Evolutionary conservation across 2,888 invertebrate species (phyloP), one percentile per base, ranked within the genome.

Genomic region (Hirtodrosophila histrioides): DNA sequence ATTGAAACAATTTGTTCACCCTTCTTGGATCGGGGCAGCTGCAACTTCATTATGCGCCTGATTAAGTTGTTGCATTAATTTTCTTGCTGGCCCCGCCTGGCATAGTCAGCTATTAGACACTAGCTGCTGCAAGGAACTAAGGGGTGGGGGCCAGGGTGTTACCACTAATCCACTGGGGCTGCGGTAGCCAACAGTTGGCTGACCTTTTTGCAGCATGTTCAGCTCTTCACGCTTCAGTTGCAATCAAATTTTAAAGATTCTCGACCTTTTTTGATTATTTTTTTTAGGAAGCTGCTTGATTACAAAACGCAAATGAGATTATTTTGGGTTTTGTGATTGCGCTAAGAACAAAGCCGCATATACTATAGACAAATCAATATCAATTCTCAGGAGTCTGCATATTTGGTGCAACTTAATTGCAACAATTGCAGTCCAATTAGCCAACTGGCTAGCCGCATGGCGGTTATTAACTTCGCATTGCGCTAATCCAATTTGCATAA

Each of bases 31-130:
- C 35, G 57, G n/a, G 4, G 58, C 55, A 44, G 48, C 51, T 60
- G 57, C 61, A 65, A 61, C 60, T 54, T 62, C 46, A 68, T 58
- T 78, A 54, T 65, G 53, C 80, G 68, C 62, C 68, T 80, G 82
- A 86, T 82, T 82, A 82, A 70, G 69, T 73, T 85, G 64, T 69
- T 75, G 69, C 73, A 65, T 73, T 81, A 57, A 67, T 78, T 75
- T 62, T 57, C 29, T 39, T 48, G 40, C 43, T 48, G 10, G 40
- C 54, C 51, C 37, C 57, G 44, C 56, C 58, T 17, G 17, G 17
- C 2, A 1, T 17, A 27, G 5, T 27, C 10, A 61, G 53, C 67
- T 49, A 67, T 67, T 67, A 69, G 48, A 67, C 44, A 67, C 62
- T 67, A 61, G 57, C 46, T 46, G n/a, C 24, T 48, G 39, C 35